Evolutionary conservation across 2,888 invertebrate genomes (phyloP).

Genomic region (Harpalus rufipes): DNA sequence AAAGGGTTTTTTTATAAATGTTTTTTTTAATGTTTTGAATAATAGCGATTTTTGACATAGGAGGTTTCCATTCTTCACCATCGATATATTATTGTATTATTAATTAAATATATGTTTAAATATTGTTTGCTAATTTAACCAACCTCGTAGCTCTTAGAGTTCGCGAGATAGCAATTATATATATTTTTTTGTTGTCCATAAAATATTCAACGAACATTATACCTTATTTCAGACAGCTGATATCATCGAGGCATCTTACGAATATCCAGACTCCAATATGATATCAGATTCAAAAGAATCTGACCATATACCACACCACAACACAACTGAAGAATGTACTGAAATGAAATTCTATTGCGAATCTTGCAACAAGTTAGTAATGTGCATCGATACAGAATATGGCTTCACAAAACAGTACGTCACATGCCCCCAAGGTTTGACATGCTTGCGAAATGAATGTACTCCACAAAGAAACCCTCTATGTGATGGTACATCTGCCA

Average conservation of each 20-base stretch:
- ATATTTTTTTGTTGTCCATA: too few species aligned
- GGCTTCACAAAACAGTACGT: conserved; percentile 59
- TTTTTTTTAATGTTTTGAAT: too few species aligned
- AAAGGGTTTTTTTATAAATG: too few species aligned
- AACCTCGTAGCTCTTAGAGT: too few species aligned
- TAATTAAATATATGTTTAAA: too few species aligned
- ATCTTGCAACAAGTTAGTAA: conserved; percentile 64
- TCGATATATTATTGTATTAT: too few species aligned
- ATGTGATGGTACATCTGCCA: conserved; percentile 65
- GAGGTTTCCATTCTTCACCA: too few species aligned
- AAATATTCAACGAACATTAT: too few species aligned
- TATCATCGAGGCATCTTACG: not conserved
- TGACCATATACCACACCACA: too few species aligned
- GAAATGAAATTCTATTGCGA: conserved; percentile 67
- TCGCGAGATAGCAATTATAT: too few species aligned
- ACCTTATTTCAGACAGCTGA: conserved; percentile 19
- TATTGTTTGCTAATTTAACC: too few species aligned
- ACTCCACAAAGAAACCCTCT: conserved; percentile 62
- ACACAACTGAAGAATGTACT: conserved; percentile 62
- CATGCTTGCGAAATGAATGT: conserved; percentile 65
- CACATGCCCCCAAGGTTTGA: conserved; percentile 53
- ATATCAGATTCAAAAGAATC: conserved; percentile 30
- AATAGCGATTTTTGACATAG: too few species aligned
- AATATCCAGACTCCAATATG: conserved; percentile 9
- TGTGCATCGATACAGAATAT: conserved; percentile 65